Conservation (phyloP, 2,888 invertebrate species). For the Antheraea assamensis region DNA sequence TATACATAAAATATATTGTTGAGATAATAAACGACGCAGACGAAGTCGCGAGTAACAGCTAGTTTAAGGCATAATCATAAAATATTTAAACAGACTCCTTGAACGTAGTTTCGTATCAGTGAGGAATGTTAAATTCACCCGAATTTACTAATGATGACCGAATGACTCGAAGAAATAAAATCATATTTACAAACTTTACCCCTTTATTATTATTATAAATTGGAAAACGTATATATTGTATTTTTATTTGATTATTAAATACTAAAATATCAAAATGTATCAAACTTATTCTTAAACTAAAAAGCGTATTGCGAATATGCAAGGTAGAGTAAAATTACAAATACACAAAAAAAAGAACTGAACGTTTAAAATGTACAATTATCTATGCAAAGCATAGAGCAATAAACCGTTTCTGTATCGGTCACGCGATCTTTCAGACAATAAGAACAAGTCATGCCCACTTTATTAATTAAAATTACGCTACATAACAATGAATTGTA, state of each 20-base stretch:
- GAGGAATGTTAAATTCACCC: no score
- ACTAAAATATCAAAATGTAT: neutral
- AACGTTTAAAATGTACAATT: constrained; percentile 13
- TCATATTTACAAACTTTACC: no score
- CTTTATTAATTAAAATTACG: constrained; percentile 66
- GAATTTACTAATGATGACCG: no score
- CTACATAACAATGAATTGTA: constrained; percentile 22
- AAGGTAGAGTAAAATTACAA: neutral
- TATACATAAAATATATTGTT: no score
- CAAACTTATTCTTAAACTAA: neutral
- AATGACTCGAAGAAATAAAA: no score
- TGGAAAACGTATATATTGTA: neutral
- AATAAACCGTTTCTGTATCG: constrained; percentile 47
- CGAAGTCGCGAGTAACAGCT: no score
- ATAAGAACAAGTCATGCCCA: constrained; percentile 55
- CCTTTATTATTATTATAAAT: no score
- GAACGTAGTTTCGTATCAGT: no score
- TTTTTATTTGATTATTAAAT: neutral
- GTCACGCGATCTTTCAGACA: constrained; percentile 56
- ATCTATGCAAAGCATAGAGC: constrained; percentile 48
- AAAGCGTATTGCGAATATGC: neutral
- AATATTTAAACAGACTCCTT: no score
- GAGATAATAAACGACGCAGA: no score
- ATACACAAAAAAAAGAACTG: neutral
- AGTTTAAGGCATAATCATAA: no score